Conservation (phyloP, 2,113 vertebrate genomes). For the Tragelaphus scriptus region DNA sequence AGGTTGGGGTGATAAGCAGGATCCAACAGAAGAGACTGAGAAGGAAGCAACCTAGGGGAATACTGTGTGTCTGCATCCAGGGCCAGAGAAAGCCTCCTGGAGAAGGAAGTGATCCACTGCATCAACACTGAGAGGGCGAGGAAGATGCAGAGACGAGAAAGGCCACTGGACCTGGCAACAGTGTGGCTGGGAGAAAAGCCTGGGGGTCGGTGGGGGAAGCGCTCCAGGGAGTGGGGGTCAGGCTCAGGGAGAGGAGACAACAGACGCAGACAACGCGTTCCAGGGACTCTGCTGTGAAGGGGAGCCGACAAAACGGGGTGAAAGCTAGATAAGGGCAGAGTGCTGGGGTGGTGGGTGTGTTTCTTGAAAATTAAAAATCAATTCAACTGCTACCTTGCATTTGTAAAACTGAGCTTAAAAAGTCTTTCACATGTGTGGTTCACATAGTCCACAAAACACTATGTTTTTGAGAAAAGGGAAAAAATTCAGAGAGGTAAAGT, state of each 20-base stretch:
- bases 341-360: not conserved
- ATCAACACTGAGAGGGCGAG: not conserved
- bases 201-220: not conserved
- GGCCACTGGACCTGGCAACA: no score
- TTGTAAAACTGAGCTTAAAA: not conserved
- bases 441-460: not conserved
- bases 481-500: not conserved
- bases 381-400: not conserved
- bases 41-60: not conserved
- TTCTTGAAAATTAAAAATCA: not conserved
- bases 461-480: not conserved
- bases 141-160: accelerated
- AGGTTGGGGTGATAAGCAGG: not conserved
- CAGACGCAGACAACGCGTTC: not conserved
- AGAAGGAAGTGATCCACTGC: not conserved
- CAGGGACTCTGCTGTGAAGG: not conserved
- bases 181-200: not conserved
- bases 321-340: not conserved
- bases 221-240: not conserved
- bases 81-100: not conserved
- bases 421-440: not conserved
- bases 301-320: not conserved
- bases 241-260: not conserved
- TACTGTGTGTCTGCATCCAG: not conserved
- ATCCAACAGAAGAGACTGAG: not conserved